These are phyloP conservation scores for Rhagophthalmus giganteus DNA, from an alignment of 2,888 invertebrate species.

Conservation along the genomic window DNA sequence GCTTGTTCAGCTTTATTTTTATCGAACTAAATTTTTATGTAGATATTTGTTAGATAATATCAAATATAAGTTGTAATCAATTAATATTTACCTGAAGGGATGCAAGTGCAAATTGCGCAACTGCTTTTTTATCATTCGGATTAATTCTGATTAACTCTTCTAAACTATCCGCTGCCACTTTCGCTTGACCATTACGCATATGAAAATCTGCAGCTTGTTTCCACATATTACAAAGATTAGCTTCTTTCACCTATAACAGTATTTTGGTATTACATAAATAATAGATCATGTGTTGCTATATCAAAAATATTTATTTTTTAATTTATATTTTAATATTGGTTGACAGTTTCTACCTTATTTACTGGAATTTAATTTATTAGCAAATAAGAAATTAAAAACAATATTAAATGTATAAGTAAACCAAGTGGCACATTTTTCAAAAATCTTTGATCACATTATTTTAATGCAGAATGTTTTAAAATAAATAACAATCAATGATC, in stretches of 20 bases:
- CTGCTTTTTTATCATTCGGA: slow-evolving; percentile 75
- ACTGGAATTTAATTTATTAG: no score
- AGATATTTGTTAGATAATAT: not conserved
- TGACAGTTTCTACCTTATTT: no score
- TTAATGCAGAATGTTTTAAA: no score
- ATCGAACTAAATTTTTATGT: slow-evolving; percentile 62
- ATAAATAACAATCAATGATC: no score
- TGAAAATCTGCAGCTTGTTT: slow-evolving; percentile 86
- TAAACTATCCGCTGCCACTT: slow-evolving; percentile 78
- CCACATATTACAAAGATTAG: slow-evolving; percentile 77
- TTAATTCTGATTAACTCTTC: slow-evolving; percentile 77
- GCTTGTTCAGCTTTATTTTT: slow-evolving; percentile 74
- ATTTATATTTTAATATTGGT: no score
- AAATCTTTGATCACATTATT: no score
- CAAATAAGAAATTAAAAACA: no score
- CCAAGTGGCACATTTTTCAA: no score
- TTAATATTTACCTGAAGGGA: slow-evolving; percentile 64
- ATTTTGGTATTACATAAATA: no score
- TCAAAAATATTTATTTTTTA: not conserved
- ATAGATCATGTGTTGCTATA: not conserved
- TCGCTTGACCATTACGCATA: slow-evolving; percentile 72
- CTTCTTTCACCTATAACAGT: slow-evolving; percentile 56
- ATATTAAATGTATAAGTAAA: no score
- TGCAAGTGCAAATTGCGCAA: slow-evolving; percentile 90
- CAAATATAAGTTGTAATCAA: not conserved